Base-by-base conservation (phyloP, 2,797 vertebrate species). In the Microctenopoma lineatum region DNA sequence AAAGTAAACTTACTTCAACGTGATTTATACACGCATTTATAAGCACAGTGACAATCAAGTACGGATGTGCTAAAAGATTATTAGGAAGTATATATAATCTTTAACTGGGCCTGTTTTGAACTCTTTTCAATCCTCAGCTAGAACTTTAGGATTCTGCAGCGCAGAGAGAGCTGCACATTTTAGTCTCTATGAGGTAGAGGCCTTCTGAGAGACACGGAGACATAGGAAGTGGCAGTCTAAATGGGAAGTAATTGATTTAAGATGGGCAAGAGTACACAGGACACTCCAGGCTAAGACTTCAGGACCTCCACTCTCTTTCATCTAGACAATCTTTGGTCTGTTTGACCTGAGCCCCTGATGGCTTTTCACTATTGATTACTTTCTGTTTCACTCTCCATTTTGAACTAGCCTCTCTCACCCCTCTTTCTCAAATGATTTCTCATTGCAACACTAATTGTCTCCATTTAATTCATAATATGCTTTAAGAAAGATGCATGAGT, bases 171-270 rank as follows among this genome's bases (percentile, higher is more conserved):
- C 72, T 58, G 45, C 65, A 56, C 62, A 65, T 81, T 68, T 59
- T 42, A 62, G n/a, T 53, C 65, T 58, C 66, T 29, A 48, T 12
- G 42, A 70, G 45, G 27, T 25, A 25, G 46, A 53, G 8, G 41
- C 39, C 50, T 60, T 57, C 59, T 70, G 66, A 55, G 66, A 64
- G 18, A 67, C 66, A 42, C 47, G 38, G n/a, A 55, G 55, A 64
- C 70, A 46, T 47, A 57, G 70, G 34, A 78, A 53, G 52, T 66
- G 45, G 13, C 51, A 47, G 44, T 69, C 44, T 57, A 82, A 79
- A 79, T 75, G 29, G 53, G 72, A 66, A 60, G 63, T 54, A 71
- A 72, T 71, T 71, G 59, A 72, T 62, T 60, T 62, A 57, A 15
- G 21, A 79, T 39, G 38, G 51, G n/a, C 59, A 18, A 63, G 41